Base-by-base conservation (phyloP, 2,888 invertebrate species). In the Apamea crenata region DNA sequence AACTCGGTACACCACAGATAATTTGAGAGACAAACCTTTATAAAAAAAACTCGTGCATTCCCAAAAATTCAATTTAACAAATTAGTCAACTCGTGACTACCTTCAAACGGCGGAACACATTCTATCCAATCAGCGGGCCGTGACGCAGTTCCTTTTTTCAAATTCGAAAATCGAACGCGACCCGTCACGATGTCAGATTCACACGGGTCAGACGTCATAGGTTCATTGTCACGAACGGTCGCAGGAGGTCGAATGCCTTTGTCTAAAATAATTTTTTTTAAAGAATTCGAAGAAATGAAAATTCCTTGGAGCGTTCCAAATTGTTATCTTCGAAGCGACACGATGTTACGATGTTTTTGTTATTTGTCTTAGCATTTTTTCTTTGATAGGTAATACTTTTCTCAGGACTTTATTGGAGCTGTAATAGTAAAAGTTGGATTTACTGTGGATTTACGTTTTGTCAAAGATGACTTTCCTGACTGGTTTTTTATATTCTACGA, bases 101-200 rank as follows among this genome's bases (percentile, higher is more conserved):
- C 87, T 81, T 82, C 84, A 86, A 86, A 40, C 84, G 85, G 87
- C 89, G 86, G 87, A 86, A 89, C 88, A 90, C 90, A 94, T 94
- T 93, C 94, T 92, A 85, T 88, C 90, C 92, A 91, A 92, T 91
- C 94, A 92, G 84, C 90, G 92, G 91, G 85, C 93, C 94, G 93
- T 93, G 92, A 93, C 94, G 92, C 91, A 83, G 88, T 88, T 77
- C 44, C 88, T 88, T 91, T 91, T 93, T 90, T 83, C 67, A 91
- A 90, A 73, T 84, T 87, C 76, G 74, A 88, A 87, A 82, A 91
- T 89, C 90, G 91, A 94, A 91, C 91, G 89, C 91, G 90, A 91
- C 91, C 91, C 87, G 90, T 95, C 95, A 95, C 95, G 95, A 95
- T 94, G 94, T 93, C 93, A 94, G 93, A 91, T 95, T 95, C 95